Percentiles rank a stretch among this genome's conserved stretches.
phyloP scores from a whole-genome alignment of 2,797 vertebrate genomes.

The Megaceryle alcyon region DNA sequence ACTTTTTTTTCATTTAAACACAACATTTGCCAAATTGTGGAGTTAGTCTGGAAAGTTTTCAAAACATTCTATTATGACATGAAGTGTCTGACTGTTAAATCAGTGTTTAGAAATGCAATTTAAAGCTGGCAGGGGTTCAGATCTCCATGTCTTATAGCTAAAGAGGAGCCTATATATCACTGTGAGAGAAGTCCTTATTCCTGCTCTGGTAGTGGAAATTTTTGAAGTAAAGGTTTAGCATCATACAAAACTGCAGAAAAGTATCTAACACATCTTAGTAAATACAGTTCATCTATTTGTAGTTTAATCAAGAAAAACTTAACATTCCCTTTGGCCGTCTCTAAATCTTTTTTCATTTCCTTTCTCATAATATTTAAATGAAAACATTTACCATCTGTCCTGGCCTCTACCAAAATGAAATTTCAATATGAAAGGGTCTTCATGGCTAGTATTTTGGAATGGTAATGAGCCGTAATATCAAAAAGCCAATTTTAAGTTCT shows the following conservation, averaged over 20 bases:
- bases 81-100: slow-evolving; percentile 57
- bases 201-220: not conserved
- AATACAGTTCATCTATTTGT: not conserved
- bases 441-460: not conserved
- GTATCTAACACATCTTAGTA: not conserved
- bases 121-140: slow-evolving; percentile 69
- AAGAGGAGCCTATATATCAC: slow-evolving; percentile 51
- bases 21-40: slow-evolving; percentile 40
- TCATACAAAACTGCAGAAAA: not conserved
- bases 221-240: not conserved
- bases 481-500: not conserved
- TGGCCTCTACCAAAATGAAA: not conserved
- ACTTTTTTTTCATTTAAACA: slow-evolving; percentile 9
- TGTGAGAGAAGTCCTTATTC: slow-evolving; percentile 17
- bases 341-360: not conserved
- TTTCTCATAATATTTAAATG: not conserved
- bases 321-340: not conserved
- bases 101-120: slow-evolving; percentile 78
- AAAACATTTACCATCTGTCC: not conserved
- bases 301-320: not conserved
- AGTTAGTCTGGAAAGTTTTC: slow-evolving; percentile 67
- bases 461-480: not conserved
- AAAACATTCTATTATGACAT: slow-evolving; percentile 72
- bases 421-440: not conserved
- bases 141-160: slow-evolving; percentile 63